A percentile compares a stretch with the other conserved stretches of the same genome.
These are phyloP conservation scores for Drosophila santomea DNA, from an alignment of 1,140 invertebrate genomes.

Conservation along the genomic window DNA sequence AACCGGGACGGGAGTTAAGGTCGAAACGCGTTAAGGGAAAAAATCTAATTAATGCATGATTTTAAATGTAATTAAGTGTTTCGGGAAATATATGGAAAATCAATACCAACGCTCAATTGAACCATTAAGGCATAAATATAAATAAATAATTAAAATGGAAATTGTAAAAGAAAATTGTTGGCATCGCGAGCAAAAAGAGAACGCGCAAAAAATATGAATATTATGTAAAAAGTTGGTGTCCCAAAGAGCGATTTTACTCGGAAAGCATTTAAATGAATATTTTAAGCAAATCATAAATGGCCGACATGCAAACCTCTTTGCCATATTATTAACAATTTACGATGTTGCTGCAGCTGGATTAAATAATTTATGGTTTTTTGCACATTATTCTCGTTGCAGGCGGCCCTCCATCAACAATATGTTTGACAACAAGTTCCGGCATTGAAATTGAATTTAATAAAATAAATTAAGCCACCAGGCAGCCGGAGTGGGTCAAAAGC, in stretches of 20 bases:
- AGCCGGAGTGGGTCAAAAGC: slow-evolving; percentile 11
- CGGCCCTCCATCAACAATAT: slow-evolving; percentile 62
- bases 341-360: slow-evolving; percentile 40
- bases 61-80: slow-evolving; percentile 25
- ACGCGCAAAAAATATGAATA: slow-evolving; percentile 8
- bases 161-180: slow-evolving; percentile 45
- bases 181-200: slow-evolving; percentile 4
- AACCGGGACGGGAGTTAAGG: slow-evolving; percentile 1
- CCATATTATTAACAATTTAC: slow-evolving; percentile 73
- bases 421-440: slow-evolving; percentile 79
- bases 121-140: slow-evolving; percentile 73
- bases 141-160: slow-evolving; percentile 57
- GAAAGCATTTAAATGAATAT: slow-evolving; percentile 59
- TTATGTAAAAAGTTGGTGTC: slow-evolving; percentile 2
- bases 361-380: slow-evolving; percentile 63
- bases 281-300: slow-evolving; percentile 74
- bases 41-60: slow-evolving; percentile 28
- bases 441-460: slow-evolving; percentile 61
- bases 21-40: background rate
- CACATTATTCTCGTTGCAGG: slow-evolving; percentile 60
- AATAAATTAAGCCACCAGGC: slow-evolving; percentile 47
- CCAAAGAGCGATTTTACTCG: slow-evolving; percentile 4
- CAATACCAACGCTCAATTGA: slow-evolving; percentile 13
- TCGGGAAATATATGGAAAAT: slow-evolving; percentile 39
- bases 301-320: slow-evolving; percentile 43